Base-by-base conservation (phyloP, 2,797 vertebrate genomes). In the Austrolebias charrua region DNA sequence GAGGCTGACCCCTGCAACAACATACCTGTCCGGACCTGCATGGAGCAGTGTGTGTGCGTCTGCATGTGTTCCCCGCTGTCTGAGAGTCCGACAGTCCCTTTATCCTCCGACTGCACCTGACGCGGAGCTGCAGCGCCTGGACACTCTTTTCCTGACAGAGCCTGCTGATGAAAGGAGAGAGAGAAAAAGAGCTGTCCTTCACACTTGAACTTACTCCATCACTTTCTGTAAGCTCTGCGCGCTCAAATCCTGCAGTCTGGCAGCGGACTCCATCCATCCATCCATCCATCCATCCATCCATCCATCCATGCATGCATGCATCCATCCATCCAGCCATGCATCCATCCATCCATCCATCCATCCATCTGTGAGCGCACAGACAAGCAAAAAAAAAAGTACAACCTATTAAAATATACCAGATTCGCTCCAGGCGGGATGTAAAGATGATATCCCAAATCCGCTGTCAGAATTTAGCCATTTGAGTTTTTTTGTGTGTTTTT, bases 131-230 rank as follows among this genome's bases (percentile, higher is more conserved):
- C n/a, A n/a, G n/a, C n/a, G n/a, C n/a, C n/a, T n/a, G n/a, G n/a
- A n/a, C n/a, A n/a, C n/a, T n/a, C n/a, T n/a, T 20, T 20, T 47
- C 46, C 75, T 84, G 84, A 78, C 78, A 73, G 73, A 63, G 55
- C 14, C 71, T 76, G 83, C 87, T 86, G 83, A 40, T 11, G 83
- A 86, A 84, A 76, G 62, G 59, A 79, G 77, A 5, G 31, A 5
- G 31, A 82, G 74, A 80, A 77, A 7, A 75, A 74, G 62, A 76
- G 76, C 76, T 67, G 77, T 83, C 76, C 73, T 60, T 85, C 78
- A 75, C 77, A 82, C 76, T 80, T 80, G 14, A 67, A 79, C 75
- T 83, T 61, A 81, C 79, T 79, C 79, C 73, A 71, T 78, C 79
- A 83, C 64, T 73, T 85, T 71, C 64, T 73, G 73, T 20, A 20